Evolutionary conservation across 2,797 vertebrate species (phyloP).

Genomic region (Falco columbarius): DNA sequence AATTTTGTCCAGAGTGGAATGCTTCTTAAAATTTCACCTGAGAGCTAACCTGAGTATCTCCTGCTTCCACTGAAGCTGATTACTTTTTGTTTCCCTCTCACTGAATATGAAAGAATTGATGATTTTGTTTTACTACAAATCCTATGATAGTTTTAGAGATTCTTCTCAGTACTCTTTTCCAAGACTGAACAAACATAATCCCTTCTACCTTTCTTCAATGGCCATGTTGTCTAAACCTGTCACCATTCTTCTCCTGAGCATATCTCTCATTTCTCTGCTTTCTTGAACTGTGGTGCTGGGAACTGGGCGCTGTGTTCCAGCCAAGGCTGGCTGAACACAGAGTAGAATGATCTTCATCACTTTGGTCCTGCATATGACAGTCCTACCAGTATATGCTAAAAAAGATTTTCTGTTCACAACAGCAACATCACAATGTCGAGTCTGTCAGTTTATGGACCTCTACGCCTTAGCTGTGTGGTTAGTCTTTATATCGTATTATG

Average conservation of each 20-base stretch:
- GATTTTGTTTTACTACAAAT: neutral
- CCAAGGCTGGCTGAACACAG: neutral
- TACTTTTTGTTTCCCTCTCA: neutral
- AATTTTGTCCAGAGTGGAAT: neutral
- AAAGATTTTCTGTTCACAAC: neutral
- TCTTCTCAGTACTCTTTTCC: neutral
- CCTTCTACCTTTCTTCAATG: neutral
- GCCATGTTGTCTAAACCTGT: neutral
- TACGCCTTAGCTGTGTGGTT: neutral
- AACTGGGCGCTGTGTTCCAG: neutral
- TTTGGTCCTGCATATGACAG: neutral
- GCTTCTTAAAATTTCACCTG: neutral
- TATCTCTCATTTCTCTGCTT: neutral
- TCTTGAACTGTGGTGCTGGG: neutral
- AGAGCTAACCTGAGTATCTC: neutral
- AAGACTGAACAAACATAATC: neutral
- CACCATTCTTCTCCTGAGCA: neutral
- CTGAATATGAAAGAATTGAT: neutral
- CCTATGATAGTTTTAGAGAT: neutral
- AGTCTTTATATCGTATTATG: neutral
- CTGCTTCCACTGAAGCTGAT: neutral
- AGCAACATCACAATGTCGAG: neutral
- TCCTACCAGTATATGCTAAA: neutral
- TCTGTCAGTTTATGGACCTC: neutral
- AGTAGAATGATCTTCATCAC: neutral